Conservation (phyloP, 2,113 vertebrate genomes). For the Pseudopodoces humilis region DNA sequence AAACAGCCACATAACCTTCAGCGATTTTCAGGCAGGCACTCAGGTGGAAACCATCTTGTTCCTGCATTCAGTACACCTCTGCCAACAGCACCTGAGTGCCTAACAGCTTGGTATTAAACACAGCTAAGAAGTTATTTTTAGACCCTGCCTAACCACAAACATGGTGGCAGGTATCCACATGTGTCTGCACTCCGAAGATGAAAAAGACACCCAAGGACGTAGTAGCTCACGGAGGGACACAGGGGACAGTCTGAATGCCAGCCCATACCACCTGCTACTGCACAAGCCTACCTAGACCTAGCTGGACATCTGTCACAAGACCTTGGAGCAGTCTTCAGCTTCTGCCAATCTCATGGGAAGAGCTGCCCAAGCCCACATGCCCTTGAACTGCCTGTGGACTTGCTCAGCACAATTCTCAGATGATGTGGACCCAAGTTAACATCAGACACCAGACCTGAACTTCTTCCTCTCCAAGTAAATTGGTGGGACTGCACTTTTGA, state of each 20-base stretch:
- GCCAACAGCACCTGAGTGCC: neutral
- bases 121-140: neutral
- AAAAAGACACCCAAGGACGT: fast-evolving
- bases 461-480: neutral
- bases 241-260: neutral
- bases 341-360: neutral
- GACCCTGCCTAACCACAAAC: neutral
- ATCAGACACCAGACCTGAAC: neutral
- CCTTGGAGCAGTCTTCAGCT: neutral
- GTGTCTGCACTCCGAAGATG: neutral
- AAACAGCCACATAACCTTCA: neutral
- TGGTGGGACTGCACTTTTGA: neutral
- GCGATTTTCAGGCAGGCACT: neutral
- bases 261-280: neutral
- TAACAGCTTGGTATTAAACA: neutral
- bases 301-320: neutral
- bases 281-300: neutral
- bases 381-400: neutral
- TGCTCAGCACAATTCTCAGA: neutral
- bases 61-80: neutral
- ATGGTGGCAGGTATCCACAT: fast-evolving
- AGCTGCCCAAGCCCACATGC: neutral
- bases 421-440: fast-evolving
- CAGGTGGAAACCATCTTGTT: neutral
- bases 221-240: neutral